Percentiles rank a stretch among this genome's conserved stretches.
Evolutionary conservation across 2,888 invertebrate species (phyloP).

Genomic region (Caenorhabditis doughertyi): DNA sequence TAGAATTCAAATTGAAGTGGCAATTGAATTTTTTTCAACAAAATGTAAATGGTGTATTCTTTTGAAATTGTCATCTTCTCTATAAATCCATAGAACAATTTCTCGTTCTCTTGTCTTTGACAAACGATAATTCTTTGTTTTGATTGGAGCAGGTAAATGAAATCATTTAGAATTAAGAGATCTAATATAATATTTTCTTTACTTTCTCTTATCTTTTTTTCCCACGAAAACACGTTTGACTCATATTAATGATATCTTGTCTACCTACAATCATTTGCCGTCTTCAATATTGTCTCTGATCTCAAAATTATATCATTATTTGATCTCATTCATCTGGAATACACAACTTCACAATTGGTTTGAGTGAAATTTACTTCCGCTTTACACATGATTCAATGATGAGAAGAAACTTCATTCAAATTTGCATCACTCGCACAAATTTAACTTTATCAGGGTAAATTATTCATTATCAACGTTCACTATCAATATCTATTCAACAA

Average conservation of each 20-base stretch:
- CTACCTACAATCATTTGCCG: background rate
- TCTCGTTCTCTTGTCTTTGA: background rate
- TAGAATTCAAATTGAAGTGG: background rate
- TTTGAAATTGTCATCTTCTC: too few relatives aligned
- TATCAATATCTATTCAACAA: background rate
- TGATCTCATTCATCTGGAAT: background rate
- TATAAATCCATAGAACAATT: too few relatives aligned
- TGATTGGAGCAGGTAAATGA: constrained; percentile 12
- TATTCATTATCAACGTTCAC: background rate
- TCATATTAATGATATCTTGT: constrained; percentile 3
- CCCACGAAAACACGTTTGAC: constrained; percentile 9
- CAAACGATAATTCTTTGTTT: constrained; percentile 6
- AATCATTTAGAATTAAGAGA: constrained; percentile 5
- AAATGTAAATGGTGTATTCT: background rate
- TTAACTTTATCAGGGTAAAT: background rate
- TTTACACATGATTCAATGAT: background rate
- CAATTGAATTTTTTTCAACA: background rate
- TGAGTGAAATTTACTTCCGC: background rate
- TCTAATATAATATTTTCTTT: constrained; percentile 14
- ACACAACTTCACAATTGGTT: background rate
- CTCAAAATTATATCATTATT: background rate
- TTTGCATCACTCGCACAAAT: background rate
- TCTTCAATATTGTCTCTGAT: constrained; percentile 1
- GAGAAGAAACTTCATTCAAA: background rate
- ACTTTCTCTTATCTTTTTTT: background rate